Percentiles rank a stretch among this genome's conserved stretches.
phyloP scores from a whole-genome alignment of 2,888 invertebrate genomes.

The Drosophila meridionalis region DNA sequence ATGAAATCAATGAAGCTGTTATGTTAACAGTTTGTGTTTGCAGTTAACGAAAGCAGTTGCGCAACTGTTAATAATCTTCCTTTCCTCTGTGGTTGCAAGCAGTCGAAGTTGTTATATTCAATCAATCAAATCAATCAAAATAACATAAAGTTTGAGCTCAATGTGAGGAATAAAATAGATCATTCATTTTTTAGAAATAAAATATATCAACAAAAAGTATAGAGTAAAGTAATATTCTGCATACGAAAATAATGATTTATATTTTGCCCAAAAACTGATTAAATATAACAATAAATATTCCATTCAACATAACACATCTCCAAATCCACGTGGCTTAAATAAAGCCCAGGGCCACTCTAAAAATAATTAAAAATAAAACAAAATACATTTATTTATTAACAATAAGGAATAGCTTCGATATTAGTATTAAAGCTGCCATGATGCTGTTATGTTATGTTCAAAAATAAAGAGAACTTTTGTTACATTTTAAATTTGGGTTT shows the following conservation, averaged over 20 bases:
- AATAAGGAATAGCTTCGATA: neutral
- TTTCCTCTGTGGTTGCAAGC: neutral
- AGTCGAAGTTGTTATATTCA: neutral
- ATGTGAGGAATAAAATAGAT: neutral
- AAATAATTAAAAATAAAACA: neutral
- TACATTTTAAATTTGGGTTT: slow-evolving; percentile 56
- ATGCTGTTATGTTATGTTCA: neutral
- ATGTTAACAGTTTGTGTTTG: neutral
- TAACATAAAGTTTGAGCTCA: too few relatives aligned
- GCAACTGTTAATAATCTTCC: neutral
- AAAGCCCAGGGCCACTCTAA: slow-evolving; percentile 18
- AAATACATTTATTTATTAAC: neutral
- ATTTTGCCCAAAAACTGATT: neutral
- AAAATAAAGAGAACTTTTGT: slow-evolving; percentile 6
- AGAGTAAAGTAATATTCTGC: neutral
- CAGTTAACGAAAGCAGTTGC: neutral
- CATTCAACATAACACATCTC: neutral
- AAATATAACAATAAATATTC: neutral
- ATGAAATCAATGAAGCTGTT: neutral
- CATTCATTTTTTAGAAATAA: neutral
- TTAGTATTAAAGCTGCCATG: neutral
- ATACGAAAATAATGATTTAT: neutral
- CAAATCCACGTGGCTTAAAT: neutral
- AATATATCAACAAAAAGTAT: neutral
- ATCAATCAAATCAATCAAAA: neutral